Conservation (phyloP, 2,113 vertebrate species). For the Atlantisia rogersi region DNA sequence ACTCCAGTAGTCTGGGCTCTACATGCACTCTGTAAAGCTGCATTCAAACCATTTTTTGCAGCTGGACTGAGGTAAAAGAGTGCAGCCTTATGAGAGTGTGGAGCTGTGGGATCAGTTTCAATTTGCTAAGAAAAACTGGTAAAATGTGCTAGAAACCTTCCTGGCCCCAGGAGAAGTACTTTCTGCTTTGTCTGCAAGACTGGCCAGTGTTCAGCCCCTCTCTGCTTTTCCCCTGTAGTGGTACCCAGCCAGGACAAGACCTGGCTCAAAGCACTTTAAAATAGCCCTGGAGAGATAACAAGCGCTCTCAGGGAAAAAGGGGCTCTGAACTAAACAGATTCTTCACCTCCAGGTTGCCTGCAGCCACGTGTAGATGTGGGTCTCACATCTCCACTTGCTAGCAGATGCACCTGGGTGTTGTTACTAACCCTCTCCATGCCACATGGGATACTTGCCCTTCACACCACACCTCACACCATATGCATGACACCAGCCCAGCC, state of each 20-base stretch:
- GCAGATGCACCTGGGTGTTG: neutral
- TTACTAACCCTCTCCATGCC: neutral
- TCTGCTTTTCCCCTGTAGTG: neutral
- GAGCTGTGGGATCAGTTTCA: neutral
- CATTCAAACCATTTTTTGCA: neutral
- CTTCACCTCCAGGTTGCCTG: neutral
- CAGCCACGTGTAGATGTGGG: neutral
- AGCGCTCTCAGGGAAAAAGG: neutral
- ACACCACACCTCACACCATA: neutral
- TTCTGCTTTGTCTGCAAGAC: neutral
- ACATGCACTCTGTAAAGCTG: neutral
- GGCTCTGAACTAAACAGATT: neutral
- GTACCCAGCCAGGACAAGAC: neutral
- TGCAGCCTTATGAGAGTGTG: neutral
- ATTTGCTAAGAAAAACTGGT: neutral
- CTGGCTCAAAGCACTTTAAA: neutral
- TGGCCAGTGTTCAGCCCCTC: neutral
- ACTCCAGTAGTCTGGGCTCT: neutral
- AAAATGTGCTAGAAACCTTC: neutral
- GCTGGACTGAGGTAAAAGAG: neutral
- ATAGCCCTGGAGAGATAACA: neutral
- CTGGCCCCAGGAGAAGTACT: neutral
- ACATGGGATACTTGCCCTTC: accelerated
- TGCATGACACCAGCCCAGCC: neutral
- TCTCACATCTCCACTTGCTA: neutral